These are phyloP conservation scores for Eriocheir sinensis DNA, from an alignment of 1,140 invertebrate species.

Conservation along the genomic window DNA sequence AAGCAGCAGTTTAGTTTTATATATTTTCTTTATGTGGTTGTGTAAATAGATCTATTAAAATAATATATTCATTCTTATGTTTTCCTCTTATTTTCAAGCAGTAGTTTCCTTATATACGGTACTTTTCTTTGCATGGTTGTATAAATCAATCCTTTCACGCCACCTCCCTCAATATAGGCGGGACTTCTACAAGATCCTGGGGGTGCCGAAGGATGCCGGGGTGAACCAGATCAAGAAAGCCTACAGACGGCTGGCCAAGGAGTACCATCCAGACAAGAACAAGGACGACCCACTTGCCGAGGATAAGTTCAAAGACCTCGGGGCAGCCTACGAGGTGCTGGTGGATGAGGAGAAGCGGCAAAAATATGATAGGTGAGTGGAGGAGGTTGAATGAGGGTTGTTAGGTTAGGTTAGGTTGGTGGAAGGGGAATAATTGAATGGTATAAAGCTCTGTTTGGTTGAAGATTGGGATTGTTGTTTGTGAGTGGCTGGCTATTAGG, in stretches of 20 bases:
- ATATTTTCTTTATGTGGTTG: too few relatives aligned
- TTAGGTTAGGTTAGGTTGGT: too few relatives aligned
- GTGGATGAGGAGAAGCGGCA: constrained; percentile 97
- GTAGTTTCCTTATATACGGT: too few relatives aligned
- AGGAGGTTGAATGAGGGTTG: background rate
- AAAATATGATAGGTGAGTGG: constrained; percentile 89
- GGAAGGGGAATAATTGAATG: background rate
- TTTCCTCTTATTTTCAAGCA: too few relatives aligned
- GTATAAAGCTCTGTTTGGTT: too few relatives aligned
- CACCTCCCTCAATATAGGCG: constrained; percentile 84
- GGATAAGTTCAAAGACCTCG: constrained; percentile 97
- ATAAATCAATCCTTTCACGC: too few relatives aligned
- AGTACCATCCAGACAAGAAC: constrained; percentile 99
- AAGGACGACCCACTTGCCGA: constrained; percentile 95
- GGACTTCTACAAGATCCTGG: constrained; percentile 98
- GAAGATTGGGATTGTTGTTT: too few relatives aligned
- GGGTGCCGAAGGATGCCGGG: constrained; percentile 91
- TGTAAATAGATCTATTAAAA: too few relatives aligned
- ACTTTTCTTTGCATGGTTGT: too few relatives aligned
- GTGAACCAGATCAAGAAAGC: constrained; percentile 99
- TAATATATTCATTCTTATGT: too few relatives aligned
- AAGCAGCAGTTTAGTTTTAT: too few relatives aligned
- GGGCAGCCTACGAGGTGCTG: constrained; percentile 98
- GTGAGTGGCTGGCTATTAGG: too few relatives aligned
- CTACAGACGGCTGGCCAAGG: constrained; percentile 96